Conservation (phyloP, 2,113 vertebrate species). For the Mungos mungo region DNA sequence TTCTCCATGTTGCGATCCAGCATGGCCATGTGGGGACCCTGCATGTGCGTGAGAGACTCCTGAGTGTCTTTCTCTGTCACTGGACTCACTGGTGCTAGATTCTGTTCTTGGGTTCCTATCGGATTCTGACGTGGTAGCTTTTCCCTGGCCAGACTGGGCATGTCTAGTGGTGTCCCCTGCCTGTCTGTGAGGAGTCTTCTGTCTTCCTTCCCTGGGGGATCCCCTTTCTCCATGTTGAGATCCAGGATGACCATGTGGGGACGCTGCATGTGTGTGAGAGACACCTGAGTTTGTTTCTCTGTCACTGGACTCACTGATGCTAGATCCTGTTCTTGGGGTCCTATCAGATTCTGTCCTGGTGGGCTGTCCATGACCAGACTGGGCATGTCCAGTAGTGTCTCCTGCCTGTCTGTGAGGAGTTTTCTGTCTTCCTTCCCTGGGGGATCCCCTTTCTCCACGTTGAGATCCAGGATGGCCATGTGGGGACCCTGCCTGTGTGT, state of each 20-base stretch:
- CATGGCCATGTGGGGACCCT: fast-evolving
- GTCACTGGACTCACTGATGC: not conserved
- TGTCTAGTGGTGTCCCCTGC: not conserved
- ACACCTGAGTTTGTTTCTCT: fast-evolving
- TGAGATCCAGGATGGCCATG: too few relatives aligned
- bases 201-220: too few relatives aligned
- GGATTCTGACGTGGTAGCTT: fast-evolving
- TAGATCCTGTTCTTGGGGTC: not conserved
- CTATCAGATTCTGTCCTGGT: not conserved
- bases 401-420: fast-evolving
- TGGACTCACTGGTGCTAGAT: fast-evolving
- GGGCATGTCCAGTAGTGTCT: fast-evolving
- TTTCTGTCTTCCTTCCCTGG: not conserved
- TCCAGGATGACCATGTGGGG: fast-evolving
- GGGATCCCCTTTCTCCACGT: not conserved
- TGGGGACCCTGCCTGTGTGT: too few relatives aligned
- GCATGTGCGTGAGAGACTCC: fast-evolving
- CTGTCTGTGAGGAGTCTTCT: too few relatives aligned
- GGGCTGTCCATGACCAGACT: not conserved
- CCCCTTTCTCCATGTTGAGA: not conserved
- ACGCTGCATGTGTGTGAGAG: fast-evolving
- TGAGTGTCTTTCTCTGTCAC: not conserved
- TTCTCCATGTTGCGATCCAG: not conserved
- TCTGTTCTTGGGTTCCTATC: fast-evolving
- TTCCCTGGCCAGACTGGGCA: fast-evolving